Conservation (phyloP, 1,140 invertebrate genomes). For the Ruditapes philippinarum region DNA sequence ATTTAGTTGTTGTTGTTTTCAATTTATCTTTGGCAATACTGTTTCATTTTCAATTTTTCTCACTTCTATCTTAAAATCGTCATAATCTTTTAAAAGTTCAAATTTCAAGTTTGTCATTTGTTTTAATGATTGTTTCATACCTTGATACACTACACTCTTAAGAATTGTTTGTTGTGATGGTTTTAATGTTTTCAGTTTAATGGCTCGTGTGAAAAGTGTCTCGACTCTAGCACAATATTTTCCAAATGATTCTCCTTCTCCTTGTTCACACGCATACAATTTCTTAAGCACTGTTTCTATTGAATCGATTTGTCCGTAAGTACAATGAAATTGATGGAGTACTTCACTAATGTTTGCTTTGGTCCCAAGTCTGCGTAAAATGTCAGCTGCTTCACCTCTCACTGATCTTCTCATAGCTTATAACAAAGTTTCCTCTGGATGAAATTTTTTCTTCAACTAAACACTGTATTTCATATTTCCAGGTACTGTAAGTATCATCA, state of each 20-base stretch:
- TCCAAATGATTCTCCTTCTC: neutral
- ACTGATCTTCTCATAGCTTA: neutral
- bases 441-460: neutral
- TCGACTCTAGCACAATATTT: neutral
- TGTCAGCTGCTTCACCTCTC: conserved; percentile 16
- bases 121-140: neutral
- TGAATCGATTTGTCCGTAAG: neutral
- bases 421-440: neutral
- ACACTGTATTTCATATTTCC: conserved; percentile 18
- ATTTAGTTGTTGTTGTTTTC: neutral
- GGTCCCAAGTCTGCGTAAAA: neutral
- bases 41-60: conserved; percentile 7
- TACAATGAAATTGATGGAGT: neutral
- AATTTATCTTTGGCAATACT: neutral
- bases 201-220: neutral
- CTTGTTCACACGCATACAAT: neutral
- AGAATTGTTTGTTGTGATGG: neutral
- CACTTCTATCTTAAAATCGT: conserved; percentile 15
- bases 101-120: neutral
- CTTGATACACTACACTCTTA: neutral
- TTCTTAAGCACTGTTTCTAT: neutral
- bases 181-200: neutral
- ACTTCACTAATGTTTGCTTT: neutral
- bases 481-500: neutral
- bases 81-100: neutral